Percentiles rank a stretch among this genome's conserved stretches.
phyloP scores from a whole-genome alignment of 2,113 vertebrate species.

The Dasyprocta punctata region DNA sequence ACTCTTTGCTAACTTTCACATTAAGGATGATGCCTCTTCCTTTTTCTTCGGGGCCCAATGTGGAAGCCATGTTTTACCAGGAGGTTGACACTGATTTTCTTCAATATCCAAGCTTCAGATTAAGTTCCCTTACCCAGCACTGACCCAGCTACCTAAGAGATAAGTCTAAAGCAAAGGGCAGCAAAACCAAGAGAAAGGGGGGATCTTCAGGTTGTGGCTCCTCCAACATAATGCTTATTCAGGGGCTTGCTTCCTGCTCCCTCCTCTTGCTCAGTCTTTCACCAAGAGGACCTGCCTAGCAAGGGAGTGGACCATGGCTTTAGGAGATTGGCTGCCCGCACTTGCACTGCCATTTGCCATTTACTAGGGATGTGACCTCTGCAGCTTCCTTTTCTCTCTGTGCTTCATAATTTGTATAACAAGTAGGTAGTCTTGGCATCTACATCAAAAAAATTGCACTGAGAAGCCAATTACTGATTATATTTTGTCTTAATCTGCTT shows the following conservation, averaged over 20 bases:
- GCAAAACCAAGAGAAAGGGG: neutral
- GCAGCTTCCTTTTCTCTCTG: neutral
- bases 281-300: rapidly evolving
- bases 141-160: neutral
- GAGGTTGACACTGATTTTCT: neutral
- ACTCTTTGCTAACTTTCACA: neutral
- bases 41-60: neutral
- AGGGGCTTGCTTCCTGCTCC: neutral
- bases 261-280: neutral
- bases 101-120: neutral
- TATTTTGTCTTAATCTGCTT: neutral
- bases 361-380: neutral
- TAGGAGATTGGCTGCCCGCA: neutral
- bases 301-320: too few relatives aligned
- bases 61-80: neutral
- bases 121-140: neutral
- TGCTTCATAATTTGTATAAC: neutral
- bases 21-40: rapidly evolving
- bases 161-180: neutral
- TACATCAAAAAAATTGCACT: neutral
- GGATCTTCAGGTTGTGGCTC: too few relatives aligned
- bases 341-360: neutral
- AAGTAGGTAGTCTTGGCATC: neutral
- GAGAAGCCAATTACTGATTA: neutral
- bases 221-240: rapidly evolving